Percentiles rank a stretch among this genome's conserved stretches.
phyloP scores from a whole-genome alignment of 2,797 vertebrate species.

The Mionectes olivaceus region DNA sequence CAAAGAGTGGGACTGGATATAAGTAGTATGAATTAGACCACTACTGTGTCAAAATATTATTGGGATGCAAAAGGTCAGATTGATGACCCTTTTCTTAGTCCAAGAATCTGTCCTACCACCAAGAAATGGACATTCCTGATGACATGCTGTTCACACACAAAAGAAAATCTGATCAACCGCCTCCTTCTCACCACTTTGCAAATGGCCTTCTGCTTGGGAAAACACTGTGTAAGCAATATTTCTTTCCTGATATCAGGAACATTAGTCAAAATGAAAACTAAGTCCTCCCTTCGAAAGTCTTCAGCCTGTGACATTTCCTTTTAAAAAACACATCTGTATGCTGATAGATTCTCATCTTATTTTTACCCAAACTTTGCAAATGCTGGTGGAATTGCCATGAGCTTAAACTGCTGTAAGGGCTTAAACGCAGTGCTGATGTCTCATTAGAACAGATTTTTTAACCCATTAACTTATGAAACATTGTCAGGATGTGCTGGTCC shows the following conservation, averaged over 20 bases:
- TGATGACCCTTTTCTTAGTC: not conserved
- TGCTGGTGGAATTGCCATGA: not conserved
- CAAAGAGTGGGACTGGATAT: not conserved
- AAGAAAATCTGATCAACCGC: slow-evolving; percentile 23
- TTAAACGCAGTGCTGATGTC: not conserved
- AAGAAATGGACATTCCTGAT: slow-evolving; percentile 50
- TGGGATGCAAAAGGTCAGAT: slow-evolving; percentile 36
- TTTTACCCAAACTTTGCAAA: not conserved
- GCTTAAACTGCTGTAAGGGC: not conserved
- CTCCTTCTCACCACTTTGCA: not conserved
- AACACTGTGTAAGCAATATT: slow-evolving; percentile 7
- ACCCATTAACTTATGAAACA: not conserved
- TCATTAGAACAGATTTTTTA: not conserved
- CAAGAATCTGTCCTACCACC: slow-evolving; percentile 5
- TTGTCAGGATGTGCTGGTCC: not conserved
- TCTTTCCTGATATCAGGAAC: not conserved
- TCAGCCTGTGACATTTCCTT: not conserved
- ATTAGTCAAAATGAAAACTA: not conserved
- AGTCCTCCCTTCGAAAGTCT: not conserved
- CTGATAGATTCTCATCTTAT: not conserved
- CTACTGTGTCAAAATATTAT: not conserved
- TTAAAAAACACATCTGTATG: not conserved
- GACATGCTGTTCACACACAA: slow-evolving; percentile 22
- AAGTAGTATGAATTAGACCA: not conserved
- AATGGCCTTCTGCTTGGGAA: slow-evolving; percentile 20